Percentiles rank a stretch among this genome's conserved stretches.
Evolutionary conservation across 1,140 invertebrate species (phyloP).

Genomic region (Trichonephila clavata): DNA sequence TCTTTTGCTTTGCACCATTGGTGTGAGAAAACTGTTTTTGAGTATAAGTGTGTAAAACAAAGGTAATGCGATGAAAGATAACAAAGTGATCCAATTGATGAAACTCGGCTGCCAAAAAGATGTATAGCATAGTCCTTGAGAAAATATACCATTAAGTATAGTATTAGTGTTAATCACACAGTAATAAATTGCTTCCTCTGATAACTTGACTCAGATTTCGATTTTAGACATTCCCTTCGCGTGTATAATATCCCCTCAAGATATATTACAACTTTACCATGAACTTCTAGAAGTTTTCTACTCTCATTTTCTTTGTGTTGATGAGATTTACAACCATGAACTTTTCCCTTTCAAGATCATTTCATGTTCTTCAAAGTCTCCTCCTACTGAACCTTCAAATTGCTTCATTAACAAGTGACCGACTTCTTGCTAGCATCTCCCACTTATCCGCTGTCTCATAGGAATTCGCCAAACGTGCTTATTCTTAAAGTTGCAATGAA

Average conservation of each 20-base stretch:
- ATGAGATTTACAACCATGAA: slow-evolving; percentile 12
- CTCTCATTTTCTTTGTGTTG: not conserved
- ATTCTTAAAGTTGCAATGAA: not conserved
- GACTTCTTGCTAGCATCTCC: not conserved
- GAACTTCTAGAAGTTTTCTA: not conserved
- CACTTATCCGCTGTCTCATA: not conserved
- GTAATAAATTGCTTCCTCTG: not conserved
- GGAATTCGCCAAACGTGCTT: not conserved
- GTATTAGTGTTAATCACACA: not conserved
- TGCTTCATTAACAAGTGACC: slow-evolving; percentile 31
- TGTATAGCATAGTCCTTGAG: not conserved
- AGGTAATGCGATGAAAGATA: too few species aligned
- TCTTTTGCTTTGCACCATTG: too few species aligned
- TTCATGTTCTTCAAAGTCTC: not conserved
- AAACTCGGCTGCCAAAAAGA: not conserved
- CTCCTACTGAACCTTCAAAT: slow-evolving; percentile 12
- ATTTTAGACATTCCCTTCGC: not conserved
- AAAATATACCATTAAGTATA: not conserved
- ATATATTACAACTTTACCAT: not conserved
- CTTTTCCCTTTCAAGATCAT: slow-evolving; percentile 27
- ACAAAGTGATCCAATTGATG: not conserved
- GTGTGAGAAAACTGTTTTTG: too few species aligned
- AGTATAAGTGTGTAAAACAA: too few species aligned
- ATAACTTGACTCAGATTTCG: not conserved
- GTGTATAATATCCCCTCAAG: not conserved